Base-by-base conservation (phyloP, 2,113 vertebrate genomes). In the Forbesichthys agassizii region DNA sequence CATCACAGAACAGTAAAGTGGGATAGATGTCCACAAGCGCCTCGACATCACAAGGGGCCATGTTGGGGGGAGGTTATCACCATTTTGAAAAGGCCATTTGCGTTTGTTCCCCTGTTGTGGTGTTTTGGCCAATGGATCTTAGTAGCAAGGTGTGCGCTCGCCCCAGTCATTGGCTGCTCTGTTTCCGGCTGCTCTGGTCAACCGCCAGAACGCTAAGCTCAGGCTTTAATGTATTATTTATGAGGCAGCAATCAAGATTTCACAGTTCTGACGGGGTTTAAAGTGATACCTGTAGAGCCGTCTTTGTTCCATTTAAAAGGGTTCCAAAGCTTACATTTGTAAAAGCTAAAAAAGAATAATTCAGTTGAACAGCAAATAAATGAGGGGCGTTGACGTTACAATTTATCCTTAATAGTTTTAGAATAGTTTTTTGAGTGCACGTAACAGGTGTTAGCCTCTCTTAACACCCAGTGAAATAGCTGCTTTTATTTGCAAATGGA, bases 161-260 rank as follows among this genome's bases (percentile, higher is more conserved):
- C 79, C 81, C 69, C 77, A 83, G 76, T 73, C 81, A 66, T 66
- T 64, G 72, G 77, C 79, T 81, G 83, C 69, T 74, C 83, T 75
- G 80, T 81, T 27, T 76, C 76, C 62, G 36, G 73, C 61, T 66
- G 83, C 86, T 87, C 85, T 88, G 86, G 89, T 89, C 82, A 82
- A 82, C 53, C 33, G 82, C 80, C 84, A 84, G 79, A 62, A 13
- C 5, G 36, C 73, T 33, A 54, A 81, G 71, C 72, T 60, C 66
- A 4, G 71, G 27, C 70, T 82, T 9, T 84, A 54, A 88, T 90
- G 85, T 86, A 80, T 88, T 87, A 88, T 90, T 88, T 84, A 90
- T 89, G 72, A 42, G 55, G 0, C 33, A 78, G 86, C 79, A 86
- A 87, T 86, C 81, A 82, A 77, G 81, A 81, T 80, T 89, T 86